A percentile compares a stretch with the other conserved stretches of the same genome.
Evolutionary conservation across 1,140 invertebrate genomes (phyloP).

Genomic region (Pollicipes pollicipes): DNA sequence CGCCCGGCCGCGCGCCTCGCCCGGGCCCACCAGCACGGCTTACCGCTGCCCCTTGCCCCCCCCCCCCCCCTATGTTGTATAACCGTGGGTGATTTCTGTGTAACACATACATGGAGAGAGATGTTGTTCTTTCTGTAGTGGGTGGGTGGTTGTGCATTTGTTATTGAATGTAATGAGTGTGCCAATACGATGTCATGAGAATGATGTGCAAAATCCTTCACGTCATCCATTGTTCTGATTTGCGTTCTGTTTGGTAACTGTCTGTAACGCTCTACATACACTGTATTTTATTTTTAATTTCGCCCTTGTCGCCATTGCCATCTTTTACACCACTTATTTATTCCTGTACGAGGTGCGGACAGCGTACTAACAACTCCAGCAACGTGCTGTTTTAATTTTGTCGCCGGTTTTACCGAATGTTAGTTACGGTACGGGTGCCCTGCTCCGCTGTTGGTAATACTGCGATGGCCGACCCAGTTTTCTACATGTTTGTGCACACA

Average conservation of each 20-base stretch:
- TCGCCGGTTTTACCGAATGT: background rate
- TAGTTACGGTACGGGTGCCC: background rate
- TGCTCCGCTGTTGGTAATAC: no score
- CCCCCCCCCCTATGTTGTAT: background rate
- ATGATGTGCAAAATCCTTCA: background rate
- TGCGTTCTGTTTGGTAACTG: background rate
- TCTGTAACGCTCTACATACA: conserved; percentile 1
- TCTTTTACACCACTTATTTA: background rate
- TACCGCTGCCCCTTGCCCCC: background rate
- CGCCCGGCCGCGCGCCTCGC: no score
- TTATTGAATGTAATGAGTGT: conserved; percentile 2
- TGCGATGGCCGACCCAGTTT: background rate
- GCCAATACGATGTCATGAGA: background rate
- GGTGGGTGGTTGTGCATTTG: conserved; percentile 1
- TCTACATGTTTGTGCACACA: conserved; percentile 1
- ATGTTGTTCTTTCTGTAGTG: conserved; percentile 2
- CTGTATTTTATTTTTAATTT: conserved; percentile 2
- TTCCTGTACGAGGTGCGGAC: background rate
- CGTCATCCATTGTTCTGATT: background rate
- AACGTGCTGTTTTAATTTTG: background rate
- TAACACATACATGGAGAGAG: background rate
- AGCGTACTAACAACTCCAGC: background rate
- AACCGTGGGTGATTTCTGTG: conserved; percentile 1
- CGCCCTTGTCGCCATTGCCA: conserved; percentile 1
- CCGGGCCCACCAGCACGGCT: background rate